Evolutionary conservation across 30 jellyfish, hydroid and myxozoan genomes (phyloP), one percentile per base, ranked within the genome.

Genomic region (Rhopilema esculentum): DNA sequence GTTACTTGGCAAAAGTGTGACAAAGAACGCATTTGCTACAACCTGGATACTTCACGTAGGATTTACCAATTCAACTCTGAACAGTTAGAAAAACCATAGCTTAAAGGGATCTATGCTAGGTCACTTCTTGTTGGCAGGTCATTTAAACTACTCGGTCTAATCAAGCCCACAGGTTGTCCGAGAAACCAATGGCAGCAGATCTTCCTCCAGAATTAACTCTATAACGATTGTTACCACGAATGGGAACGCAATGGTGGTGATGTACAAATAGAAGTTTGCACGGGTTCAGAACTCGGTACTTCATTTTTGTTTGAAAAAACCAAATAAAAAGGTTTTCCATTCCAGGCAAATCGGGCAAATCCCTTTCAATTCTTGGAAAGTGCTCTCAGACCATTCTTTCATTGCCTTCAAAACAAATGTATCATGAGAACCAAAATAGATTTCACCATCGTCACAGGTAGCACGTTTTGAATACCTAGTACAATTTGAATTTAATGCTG

Each of bases 201-300:
- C n/a, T 29, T 16, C 81, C 81, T 15, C 77, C 77, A 9, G 4
- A 8, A 20, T 70, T 30, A 6, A 70, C 27, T 6, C 81, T 27
- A 20, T 25, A 27, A 6, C 81, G 81, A 30, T 70, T 26, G 1
- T 9, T 1, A 1, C 81, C 91, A 9, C 93, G 69, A 2, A 91
- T 68, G 16, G 95, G 86, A 30, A 83, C 85, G 64, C 97, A 91
- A 66, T 91, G 97, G 33, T 70, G 91, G 74, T 91, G 97, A 77
- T 91, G 88, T 52, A 75, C 90, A 40, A 19, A 19, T n/a, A 91
- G 86, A 2, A 77, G 66, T 49, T 63, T 63, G 66, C 97, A 91
- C 6, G 97, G 95, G 51, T 91, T 91, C 25, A 81, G 69, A 28
- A 91, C 90, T 1, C 71, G 57, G 74, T 91, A 91, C 16, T 77